Evolutionary conservation across 2,113 vertebrate species (phyloP), one percentile per base, ranked within the genome.

Genomic region (Hydropotes inermis): DNA sequence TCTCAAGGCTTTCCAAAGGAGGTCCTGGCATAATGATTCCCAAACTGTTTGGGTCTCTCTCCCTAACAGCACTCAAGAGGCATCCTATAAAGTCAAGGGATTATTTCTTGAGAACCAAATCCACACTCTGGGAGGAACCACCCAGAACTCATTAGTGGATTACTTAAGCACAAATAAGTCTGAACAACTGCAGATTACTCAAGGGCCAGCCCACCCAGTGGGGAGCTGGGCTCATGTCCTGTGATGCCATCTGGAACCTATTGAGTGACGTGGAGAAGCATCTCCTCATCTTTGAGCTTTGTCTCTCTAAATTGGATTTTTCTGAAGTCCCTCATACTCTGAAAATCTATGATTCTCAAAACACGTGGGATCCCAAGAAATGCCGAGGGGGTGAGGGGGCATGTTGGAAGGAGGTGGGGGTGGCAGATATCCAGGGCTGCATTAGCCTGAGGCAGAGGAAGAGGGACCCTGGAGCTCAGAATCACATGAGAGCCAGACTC

Each of bases 391-490:
- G 87, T 78, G 55, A 85, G 57, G 82, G n/a, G 30, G 11, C 43
- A 91, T 33, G 28, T 54, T 45, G 82, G 79, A 90, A 14, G 57
- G 95, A 97, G 96, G 92, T 11, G 1, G 3, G 17, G 11, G 16
- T n/a, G 54, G 15, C 25, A 54, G 7, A 97, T 76, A 85, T 92
- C 55, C 97, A 83, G 93, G 82, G 85, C 98, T 97, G 95, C 79
- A 88, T 76, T 96, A 96, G 93, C 96, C 86, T 85, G 67, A 98
- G 54, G 79, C 70, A 90, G 86, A 97, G 94, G 91, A 94, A 94
- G 57, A 96, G 74, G 30, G 97, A 64, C 39, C 84, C 97, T 95
- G 61, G 93, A 91, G 91, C 94, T 94, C 70, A 87, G 83, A 30
- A 15, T 94, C 87, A 97, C 92, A 64, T 89, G 98, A 98, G 87